Evolutionary conservation across 2,113 vertebrate genomes (phyloP).

Genomic region (Mesembrinibis cayennensis): DNA sequence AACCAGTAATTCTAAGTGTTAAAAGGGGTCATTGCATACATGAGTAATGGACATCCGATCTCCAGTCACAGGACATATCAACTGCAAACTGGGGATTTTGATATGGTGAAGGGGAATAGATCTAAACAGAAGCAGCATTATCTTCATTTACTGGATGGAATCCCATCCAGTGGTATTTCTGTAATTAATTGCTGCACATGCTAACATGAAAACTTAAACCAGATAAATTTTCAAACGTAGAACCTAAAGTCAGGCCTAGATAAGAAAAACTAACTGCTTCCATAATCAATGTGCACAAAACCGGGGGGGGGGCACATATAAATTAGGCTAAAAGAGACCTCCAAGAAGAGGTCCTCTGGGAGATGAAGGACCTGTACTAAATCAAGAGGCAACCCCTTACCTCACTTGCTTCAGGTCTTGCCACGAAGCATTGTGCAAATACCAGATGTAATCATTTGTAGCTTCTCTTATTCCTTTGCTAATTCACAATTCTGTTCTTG

Average conservation of each 20-base stretch:
- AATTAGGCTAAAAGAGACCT: background rate
- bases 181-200: background rate
- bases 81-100: background rate
- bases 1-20: background rate
- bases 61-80: background rate
- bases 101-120: background rate
- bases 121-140: background rate
- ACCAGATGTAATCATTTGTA: background rate
- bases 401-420: background rate
- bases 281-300: background rate
- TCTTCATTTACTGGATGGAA: background rate
- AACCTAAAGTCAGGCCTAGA: background rate
- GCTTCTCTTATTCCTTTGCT: background rate
- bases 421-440: background rate
- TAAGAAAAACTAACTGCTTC: background rate
- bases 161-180: background rate
- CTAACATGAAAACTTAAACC: background rate
- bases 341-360: too few species aligned
- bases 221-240: background rate
- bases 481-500: background rate
- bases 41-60: background rate
- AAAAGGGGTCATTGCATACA: background rate
- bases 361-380: background rate
- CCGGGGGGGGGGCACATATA: background rate
- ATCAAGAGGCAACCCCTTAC: background rate